Base-by-base conservation (phyloP, 2,888 invertebrate genomes). In the Caenorhabditis macrosperma region DNA sequence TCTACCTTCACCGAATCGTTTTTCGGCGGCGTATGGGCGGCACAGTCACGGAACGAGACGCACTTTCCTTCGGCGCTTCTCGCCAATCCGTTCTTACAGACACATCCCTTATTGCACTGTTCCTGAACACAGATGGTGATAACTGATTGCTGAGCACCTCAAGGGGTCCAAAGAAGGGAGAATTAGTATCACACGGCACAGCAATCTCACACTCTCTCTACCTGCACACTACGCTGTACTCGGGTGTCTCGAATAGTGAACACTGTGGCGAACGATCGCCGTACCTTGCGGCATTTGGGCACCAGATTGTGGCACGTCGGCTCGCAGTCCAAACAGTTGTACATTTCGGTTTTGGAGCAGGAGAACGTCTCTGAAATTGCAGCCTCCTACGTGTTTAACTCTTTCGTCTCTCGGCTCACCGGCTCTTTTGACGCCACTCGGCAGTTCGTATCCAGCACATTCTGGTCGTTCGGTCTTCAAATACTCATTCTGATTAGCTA, bases 201-300 rank as follows among this genome's bases (percentile, higher is more conserved):
- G 55, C 46, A 71, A 68, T 33, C 48, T 63, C 44, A 44, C 44
- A 44, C 44, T 17, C 44, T 44, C 17, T 57, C 46, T 66, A 75
- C 81, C 76, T 77, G 63, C 35, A 81, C 76, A 77, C 72, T 81
- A 54, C 81, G 66, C 52, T 81, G 81, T 55, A 77, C 76, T 67
- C 81, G 46, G n/a, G 68, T 77, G 69, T 63, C 76, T 50, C 67
- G 61, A 46, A 81, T 81, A 9, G 76, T 81, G 52, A 81, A 81
- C 12, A 81, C 41, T 24, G 76, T 63, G 6, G 52, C 60, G 30
- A 57, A 76, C 6, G 28, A 30, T 24, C 55, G 48, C 44, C 74
- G 81, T 76, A 81, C 81, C 81, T 81, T 81, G 28, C 81, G 81
- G 50, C 81, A 81, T 77, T 81, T 81, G 24, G 81, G 81, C 4